Conservation (phyloP, 2,113 vertebrate genomes). For the Rhinolophus sinicus region DNA sequence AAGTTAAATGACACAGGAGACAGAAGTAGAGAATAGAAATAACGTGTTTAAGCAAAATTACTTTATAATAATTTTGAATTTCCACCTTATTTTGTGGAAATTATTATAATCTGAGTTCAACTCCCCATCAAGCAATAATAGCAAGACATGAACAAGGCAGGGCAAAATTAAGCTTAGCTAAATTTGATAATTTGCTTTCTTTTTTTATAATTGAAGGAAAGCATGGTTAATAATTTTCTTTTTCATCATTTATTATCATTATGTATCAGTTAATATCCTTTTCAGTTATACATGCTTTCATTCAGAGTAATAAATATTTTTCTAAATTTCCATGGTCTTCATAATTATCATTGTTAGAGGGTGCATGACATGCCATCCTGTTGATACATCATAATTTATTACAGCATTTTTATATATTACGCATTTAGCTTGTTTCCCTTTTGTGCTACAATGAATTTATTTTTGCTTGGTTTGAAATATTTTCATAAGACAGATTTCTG, state of each 20-base stretch:
- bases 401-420: neutral
- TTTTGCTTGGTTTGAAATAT: neutral
- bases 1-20: neutral
- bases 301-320: neutral
- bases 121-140: neutral
- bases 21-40: neutral
- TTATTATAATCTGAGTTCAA: neutral
- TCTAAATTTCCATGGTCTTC: neutral
- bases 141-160: neutral
- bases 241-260: neutral
- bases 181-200: slow-evolving; percentile 14
- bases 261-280: neutral
- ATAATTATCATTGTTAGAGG: neutral
- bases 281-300: neutral
- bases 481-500: neutral
- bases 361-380: neutral
- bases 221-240: neutral
- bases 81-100: neutral
- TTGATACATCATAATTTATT: neutral
- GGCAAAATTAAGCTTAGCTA: neutral
- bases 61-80: neutral
- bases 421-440: neutral
- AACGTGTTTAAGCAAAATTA: neutral
- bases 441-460: neutral
- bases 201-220: neutral